A percentile compares a stretch with the other conserved stretches of the same genome.
These are phyloP conservation scores for Graphium colonna DNA, from an alignment of 2,888 invertebrate genomes.

Conservation along the genomic window DNA sequence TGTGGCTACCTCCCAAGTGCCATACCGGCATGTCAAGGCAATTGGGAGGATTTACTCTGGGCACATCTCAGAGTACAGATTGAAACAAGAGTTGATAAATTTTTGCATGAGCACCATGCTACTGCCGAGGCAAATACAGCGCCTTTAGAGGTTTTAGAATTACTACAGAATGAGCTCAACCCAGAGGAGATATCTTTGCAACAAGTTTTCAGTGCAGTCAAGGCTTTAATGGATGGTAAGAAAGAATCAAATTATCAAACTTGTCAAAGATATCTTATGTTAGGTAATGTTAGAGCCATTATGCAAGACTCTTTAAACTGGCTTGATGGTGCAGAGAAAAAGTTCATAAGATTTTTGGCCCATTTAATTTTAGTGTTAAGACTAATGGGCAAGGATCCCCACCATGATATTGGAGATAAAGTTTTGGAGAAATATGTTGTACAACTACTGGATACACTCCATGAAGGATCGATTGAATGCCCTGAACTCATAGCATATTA, in stretches of 20 bases:
- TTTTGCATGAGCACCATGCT: constrained; percentile 67
- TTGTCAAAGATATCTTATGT: constrained; percentile 91
- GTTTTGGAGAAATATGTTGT: constrained; percentile 87
- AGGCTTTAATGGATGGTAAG: constrained; percentile 74
- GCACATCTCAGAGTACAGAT: constrained; percentile 90
- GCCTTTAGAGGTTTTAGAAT: constrained; percentile 58
- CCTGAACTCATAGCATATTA: constrained; percentile 92
- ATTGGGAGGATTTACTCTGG: constrained; percentile 96
- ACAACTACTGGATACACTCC: constrained; percentile 81
- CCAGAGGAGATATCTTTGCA: constrained; percentile 61
- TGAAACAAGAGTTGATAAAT: constrained; percentile 90
- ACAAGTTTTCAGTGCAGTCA: constrained; percentile 67
- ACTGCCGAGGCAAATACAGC: constrained; percentile 69
- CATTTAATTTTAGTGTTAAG: constrained; percentile 92
- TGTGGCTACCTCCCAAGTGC: constrained; percentile 91
- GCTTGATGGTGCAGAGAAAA: constrained; percentile 76
- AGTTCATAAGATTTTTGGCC: constrained; percentile 88
- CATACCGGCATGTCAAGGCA: constrained; percentile 85
- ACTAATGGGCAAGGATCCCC: constrained; percentile 86
- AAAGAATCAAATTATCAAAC: constrained; percentile 84
- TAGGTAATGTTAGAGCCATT: constrained; percentile 88
- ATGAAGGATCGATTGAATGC: constrained; percentile 80
- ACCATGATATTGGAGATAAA: constrained; percentile 85
- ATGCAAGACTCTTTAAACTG: constrained; percentile 85
- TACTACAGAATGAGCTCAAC: constrained; percentile 59